Evolutionary conservation across 2,888 invertebrate species (phyloP), one percentile per base, ranked within the genome.

Genomic region (Noctua fimbriata): DNA sequence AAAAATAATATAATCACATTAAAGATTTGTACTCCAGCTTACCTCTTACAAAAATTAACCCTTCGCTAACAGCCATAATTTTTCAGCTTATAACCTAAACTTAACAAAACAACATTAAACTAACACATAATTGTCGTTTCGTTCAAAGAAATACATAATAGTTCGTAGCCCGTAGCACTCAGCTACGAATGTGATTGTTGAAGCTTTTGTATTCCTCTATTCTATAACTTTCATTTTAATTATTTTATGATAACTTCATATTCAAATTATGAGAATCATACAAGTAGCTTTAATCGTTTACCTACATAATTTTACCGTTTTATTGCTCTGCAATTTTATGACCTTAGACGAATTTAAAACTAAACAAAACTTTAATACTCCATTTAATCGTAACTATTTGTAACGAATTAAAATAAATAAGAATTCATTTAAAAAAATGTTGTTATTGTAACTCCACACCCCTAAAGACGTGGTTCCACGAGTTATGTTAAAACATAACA

Each of bases 401-500:
- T 87, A 76, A 80, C 80, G 55, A 81, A 69, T 81, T n/a, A 85
- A 88, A 88, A 87, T 73, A 88, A 87, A 87, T 76, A 82, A 73
- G 28, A 78, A 83, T 71, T 52, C 32, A 55, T 69, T 18, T 44
- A 78, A 55, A 81, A 84, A 82, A 52, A 69, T n/a, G 16, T 66
- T 83, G 69, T 83, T 89, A 78, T 78, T 84, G 72, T 77, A 79
- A 79, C 78, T 77, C 58, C 72, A 73, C 88, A 81, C 76, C 80
- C 84, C 67, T 79, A 84, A 89, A 90, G 71, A 81, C 86, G 90
- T 81, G 88, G 87, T 86, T 87, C 87, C 83, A 83, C 78, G 77
- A 86, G 70, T 76, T 79, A 82, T 73, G 85, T 85, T 81, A 73
- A 84, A 89, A 88, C 74, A 87, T 85, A 86, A 86, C 89, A 88